Percentiles rank a stretch among this genome's conserved stretches.
These are phyloP conservation scores for Hyles vespertilio DNA, from an alignment of 1,140 invertebrate genomes.

Conservation along the genomic window DNA sequence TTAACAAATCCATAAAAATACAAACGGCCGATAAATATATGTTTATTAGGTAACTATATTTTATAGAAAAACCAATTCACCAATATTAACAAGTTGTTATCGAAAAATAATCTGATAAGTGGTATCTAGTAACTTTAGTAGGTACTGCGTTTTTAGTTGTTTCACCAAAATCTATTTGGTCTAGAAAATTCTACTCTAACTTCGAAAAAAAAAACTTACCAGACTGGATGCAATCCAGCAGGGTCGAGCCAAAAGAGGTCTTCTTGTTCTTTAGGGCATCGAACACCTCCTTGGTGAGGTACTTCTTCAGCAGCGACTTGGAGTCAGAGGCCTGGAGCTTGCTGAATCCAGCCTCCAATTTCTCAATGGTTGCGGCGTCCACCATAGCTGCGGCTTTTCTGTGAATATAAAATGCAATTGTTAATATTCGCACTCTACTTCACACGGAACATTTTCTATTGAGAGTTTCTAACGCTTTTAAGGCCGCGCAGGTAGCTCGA, in stretches of 20 bases:
- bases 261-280: constrained; percentile 93
- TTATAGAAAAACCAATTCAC: no score
- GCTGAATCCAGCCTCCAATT: constrained; percentile 92
- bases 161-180: no score
- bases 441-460: constrained; percentile 4
- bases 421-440: background rate
- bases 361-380: constrained; percentile 90
- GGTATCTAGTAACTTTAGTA: background rate
- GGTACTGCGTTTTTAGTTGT: background rate
- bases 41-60: no score
- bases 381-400: constrained; percentile 87
- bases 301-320: constrained; percentile 96
- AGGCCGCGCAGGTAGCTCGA: constrained; percentile 62
- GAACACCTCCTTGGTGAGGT: constrained; percentile 92
- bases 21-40: no score
- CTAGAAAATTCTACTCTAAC: no score
- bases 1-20: no score
- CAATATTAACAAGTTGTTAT: no score
- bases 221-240: constrained; percentile 94
- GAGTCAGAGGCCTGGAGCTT: constrained; percentile 92
- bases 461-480: constrained; percentile 59
- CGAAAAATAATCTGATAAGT: no score
- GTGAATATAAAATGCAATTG: constrained; percentile 57
- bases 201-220: constrained; percentile 67
- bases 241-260: constrained; percentile 92